phyloP scores from a whole-genome alignment of 2,888 invertebrate genomes.

The Hyposoter didymator region DNA sequence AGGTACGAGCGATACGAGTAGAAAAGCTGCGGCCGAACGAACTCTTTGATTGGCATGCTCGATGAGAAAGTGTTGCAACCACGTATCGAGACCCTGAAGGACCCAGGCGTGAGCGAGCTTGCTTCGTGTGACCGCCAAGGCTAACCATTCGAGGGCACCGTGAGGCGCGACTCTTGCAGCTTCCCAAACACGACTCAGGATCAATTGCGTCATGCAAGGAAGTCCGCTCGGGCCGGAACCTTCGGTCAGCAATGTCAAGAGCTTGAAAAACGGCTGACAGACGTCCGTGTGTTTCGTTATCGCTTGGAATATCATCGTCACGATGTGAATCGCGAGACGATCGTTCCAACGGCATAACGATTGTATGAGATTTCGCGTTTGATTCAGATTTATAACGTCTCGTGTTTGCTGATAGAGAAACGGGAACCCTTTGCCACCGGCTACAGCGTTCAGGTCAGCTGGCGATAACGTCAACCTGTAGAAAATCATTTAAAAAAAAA shows the following conservation, averaged over 20 bases:
- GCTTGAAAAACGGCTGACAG: slow-evolving; percentile 96
- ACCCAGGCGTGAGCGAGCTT: slow-evolving; percentile 96
- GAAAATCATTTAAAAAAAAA: slow-evolving; percentile 5
- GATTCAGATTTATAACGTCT: slow-evolving; percentile 96
- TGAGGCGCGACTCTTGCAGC: slow-evolving; percentile 96
- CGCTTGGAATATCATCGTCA: slow-evolving; percentile 95
- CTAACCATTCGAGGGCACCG: slow-evolving; percentile 96
- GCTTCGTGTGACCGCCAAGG: slow-evolving; percentile 91
- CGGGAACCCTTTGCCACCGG: slow-evolving; percentile 96
- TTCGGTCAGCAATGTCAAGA: slow-evolving; percentile 95
- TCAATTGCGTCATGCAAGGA: slow-evolving; percentile 96
- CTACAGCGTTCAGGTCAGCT: slow-evolving; percentile 92
- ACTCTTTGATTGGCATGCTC: slow-evolving; percentile 94
- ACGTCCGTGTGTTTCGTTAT: slow-evolving; percentile 96
- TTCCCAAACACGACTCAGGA: slow-evolving; percentile 95
- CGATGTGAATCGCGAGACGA: slow-evolving; percentile 93
- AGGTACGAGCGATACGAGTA: slow-evolving; percentile 95
- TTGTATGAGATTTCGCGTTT: slow-evolving; percentile 96
- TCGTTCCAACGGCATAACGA: slow-evolving; percentile 97
- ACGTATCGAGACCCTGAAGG: slow-evolving; percentile 94
- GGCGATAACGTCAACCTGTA: slow-evolving; percentile 90
- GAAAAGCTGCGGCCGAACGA: slow-evolving; percentile 94
- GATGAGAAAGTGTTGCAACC: slow-evolving; percentile 95
- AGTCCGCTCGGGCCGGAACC: slow-evolving; percentile 92
- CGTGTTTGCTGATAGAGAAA: slow-evolving; percentile 98